Evolutionary conservation across 1,140 invertebrate genomes (phyloP).

Genomic region (Alviniconcha marisindica): DNA sequence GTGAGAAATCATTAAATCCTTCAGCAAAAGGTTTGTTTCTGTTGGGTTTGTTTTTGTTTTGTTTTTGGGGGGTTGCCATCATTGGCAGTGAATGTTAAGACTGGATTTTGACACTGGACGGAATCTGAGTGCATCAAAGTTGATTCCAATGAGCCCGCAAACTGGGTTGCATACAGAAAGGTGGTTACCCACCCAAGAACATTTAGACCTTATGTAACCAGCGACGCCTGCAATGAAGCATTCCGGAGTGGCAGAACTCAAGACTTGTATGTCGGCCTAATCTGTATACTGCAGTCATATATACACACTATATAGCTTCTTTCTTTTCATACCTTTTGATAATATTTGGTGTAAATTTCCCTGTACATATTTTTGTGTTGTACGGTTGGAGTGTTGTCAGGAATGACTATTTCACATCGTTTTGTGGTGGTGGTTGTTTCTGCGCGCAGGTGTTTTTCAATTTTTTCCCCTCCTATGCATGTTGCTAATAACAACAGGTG

Average conservation of each 20-base stretch:
- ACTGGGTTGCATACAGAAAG: too few relatives aligned
- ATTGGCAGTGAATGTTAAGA: too few relatives aligned
- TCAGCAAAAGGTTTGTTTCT: too few relatives aligned
- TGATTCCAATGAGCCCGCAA: too few relatives aligned
- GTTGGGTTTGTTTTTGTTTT: too few relatives aligned
- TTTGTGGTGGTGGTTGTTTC: constrained; percentile 34
- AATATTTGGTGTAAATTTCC: constrained; percentile 7
- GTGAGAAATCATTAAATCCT: too few relatives aligned
- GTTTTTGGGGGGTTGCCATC: too few relatives aligned
- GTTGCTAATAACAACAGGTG: constrained; percentile 52
- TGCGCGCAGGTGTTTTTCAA: constrained; percentile 40
- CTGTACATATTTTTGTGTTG: constrained; percentile 29
- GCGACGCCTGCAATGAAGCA: constrained; percentile 22
- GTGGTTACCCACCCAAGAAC: too few relatives aligned
- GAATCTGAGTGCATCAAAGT: too few relatives aligned
- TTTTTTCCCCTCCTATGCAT: constrained; percentile 42
- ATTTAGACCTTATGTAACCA: neutral
- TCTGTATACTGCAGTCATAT: too few relatives aligned
- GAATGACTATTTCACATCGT: constrained; percentile 36
- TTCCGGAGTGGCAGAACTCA: constrained; percentile 19
- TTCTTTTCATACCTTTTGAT: neutral
- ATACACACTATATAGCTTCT: neutral
- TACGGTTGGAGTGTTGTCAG: constrained; percentile 35
- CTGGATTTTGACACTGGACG: too few relatives aligned
- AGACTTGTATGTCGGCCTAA: too few relatives aligned